Evolutionary conservation across 1,140 invertebrate species (phyloP).

Genomic region (Drosophila triauraria): DNA sequence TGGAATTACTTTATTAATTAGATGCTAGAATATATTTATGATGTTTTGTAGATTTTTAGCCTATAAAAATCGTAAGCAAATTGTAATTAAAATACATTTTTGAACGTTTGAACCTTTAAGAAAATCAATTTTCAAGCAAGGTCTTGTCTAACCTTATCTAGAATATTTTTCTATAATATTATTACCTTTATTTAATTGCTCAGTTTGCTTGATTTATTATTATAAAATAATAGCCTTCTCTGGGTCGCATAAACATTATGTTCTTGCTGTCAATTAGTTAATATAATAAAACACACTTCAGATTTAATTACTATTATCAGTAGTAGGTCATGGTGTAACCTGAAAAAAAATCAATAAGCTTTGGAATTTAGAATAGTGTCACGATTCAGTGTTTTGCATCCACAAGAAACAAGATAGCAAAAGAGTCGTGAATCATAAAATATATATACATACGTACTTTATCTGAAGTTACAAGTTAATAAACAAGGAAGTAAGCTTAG

Average conservation of each 20-base stretch:
- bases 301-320: background rate
- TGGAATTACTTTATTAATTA: background rate
- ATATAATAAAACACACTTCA: background rate
- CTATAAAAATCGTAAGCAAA: background rate
- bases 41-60: background rate
- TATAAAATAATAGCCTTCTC: too few relatives aligned
- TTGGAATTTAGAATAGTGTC: constrained; percentile 15
- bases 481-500: too few relatives aligned
- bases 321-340: background rate
- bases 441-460: too few relatives aligned
- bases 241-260: background rate
- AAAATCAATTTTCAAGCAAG: too few relatives aligned
- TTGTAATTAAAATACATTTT: background rate
- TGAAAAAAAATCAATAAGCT: background rate
- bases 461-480: background rate
- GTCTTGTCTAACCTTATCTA: too few relatives aligned
- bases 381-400: background rate
- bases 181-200: background rate
- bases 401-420: background rate
- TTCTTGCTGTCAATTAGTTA: background rate
- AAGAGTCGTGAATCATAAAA: background rate
- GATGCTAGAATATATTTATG: background rate
- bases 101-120: background rate
- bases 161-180: background rate
- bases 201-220: background rate